Evolutionary conservation across 1,140 invertebrate species (phyloP).

Genomic region (Zaprionus gabonicus): DNA sequence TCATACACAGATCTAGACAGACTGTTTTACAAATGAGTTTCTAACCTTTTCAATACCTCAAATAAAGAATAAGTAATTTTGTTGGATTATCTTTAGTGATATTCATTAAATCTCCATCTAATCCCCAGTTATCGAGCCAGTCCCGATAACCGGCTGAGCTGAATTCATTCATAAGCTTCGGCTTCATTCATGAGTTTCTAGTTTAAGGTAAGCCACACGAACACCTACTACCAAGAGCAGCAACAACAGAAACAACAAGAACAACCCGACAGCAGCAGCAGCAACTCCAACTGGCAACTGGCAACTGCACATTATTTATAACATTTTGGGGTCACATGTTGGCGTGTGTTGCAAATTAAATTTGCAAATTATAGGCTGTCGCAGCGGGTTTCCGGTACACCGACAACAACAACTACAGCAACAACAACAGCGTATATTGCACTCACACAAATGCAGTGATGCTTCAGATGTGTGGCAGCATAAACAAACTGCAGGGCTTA

Average conservation of each 20-base stretch:
- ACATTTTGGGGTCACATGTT: constrained; percentile 81
- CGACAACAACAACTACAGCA: constrained; percentile 33
- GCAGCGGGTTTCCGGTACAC: constrained; percentile 73
- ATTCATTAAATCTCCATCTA: not conserved
- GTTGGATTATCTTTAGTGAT: not conserved
- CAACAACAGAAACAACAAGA: constrained; percentile 14
- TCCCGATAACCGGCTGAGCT: constrained; percentile 25
- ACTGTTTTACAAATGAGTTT: too few species aligned
- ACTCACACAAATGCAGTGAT: constrained; percentile 19
- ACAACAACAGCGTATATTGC: constrained; percentile 19
- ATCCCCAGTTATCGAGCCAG: not conserved
- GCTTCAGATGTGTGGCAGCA: constrained; percentile 64
- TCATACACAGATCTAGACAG: too few species aligned
- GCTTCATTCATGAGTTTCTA: constrained; percentile 77
- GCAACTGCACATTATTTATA: constrained; percentile 79
- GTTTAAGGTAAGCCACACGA: constrained; percentile 79
- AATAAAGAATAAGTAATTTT: not conserved
- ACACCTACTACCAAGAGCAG: constrained; percentile 63
- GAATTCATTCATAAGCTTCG: constrained; percentile 71
- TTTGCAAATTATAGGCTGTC: constrained; percentile 82
- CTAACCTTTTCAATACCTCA: too few species aligned
- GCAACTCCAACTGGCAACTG: constrained; percentile 41
- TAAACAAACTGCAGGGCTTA: constrained; percentile 54
- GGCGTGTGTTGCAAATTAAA: constrained; percentile 82
- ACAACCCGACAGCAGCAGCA: not conserved